Base-by-base conservation (phyloP, 2,888 invertebrate species). In the Drosophila siamana region DNA sequence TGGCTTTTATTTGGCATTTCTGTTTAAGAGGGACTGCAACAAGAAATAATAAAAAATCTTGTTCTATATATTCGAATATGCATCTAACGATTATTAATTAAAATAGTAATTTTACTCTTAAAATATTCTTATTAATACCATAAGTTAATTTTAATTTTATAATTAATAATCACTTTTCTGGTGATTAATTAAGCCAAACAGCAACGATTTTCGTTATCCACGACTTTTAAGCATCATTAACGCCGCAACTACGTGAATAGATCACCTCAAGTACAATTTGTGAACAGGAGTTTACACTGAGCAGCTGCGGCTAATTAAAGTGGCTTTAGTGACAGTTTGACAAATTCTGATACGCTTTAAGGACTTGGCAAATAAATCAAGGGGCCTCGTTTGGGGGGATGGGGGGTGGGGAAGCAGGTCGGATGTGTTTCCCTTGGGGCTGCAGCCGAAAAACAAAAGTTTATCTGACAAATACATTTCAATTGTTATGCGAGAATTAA, bases 381-480 rank as follows among this genome's bases (percentile, higher is more conserved):
- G 8, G 33, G 26, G n/a, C 6, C n/a, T 13, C 7, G 9, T 19
- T 3, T 2, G 11, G 6, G 2, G 6, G 4, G 1, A 16, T 4
- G 4, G 6, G n/a, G 16, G 44, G 7, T 5, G 15, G n/a, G 24
- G 19, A 44, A 33, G 46, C n/a, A 30, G 55, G 51, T 66, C 22
- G 15, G 6, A 28, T 47, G 50, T 24, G 57, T 59, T 59, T 60
- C 40, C 48, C 57, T 16, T 1, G 44, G 56, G 62, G 41, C 13
- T 30, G 61, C 26, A 55, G 62, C 51, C 15, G n/a, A 62, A 74
- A 78, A 78, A 78, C 80, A 76, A 82, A 83, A 80, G 80, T 80
- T 78, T 70, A 82, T 82, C 74, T 80, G 76, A 78, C 80, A 82
- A 85, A 82, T 76, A 82, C 78, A 70, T 85, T 84, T 78, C 83